Percentiles rank a stretch among this genome's conserved stretches.
Evolutionary conservation across 2,797 vertebrate species (phyloP).

Genomic region (Peromyscus nudipes): DNA sequence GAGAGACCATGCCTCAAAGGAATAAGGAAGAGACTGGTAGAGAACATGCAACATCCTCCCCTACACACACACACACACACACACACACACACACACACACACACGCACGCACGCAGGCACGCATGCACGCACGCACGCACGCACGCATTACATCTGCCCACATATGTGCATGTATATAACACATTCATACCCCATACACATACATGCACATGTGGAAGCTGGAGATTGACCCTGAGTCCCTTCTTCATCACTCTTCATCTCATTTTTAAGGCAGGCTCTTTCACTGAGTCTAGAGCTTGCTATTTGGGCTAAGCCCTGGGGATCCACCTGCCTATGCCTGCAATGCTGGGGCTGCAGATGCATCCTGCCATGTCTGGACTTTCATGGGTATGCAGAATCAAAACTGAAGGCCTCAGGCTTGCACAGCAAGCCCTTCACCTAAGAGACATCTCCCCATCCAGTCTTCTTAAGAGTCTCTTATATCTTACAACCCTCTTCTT

Average conservation of each 20-base stretch:
- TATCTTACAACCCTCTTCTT: background rate
- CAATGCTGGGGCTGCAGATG: no score
- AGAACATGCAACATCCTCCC: fast-evolving
- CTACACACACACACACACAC: background rate
- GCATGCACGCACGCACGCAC: no score
- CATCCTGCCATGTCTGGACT: background rate
- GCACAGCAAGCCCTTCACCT: background rate
- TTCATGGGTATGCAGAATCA: background rate
- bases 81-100: background rate
- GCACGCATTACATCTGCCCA: no score
- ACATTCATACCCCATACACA: background rate
- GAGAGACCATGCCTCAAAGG: background rate
- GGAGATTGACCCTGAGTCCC: background rate
- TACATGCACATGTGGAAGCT: background rate
- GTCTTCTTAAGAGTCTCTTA: background rate
- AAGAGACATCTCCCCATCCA: background rate
- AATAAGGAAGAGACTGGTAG: background rate
- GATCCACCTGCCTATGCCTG: background rate
- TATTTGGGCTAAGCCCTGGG: background rate
- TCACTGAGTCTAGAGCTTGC: background rate
- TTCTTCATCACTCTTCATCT: background rate
- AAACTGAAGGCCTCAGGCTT: background rate
- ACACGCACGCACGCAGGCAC: background rate
- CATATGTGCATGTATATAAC: no score
- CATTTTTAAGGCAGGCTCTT: background rate